Conservation (phyloP, 2,113 vertebrate genomes). For the Daubentonia madagascariensis region DNA sequence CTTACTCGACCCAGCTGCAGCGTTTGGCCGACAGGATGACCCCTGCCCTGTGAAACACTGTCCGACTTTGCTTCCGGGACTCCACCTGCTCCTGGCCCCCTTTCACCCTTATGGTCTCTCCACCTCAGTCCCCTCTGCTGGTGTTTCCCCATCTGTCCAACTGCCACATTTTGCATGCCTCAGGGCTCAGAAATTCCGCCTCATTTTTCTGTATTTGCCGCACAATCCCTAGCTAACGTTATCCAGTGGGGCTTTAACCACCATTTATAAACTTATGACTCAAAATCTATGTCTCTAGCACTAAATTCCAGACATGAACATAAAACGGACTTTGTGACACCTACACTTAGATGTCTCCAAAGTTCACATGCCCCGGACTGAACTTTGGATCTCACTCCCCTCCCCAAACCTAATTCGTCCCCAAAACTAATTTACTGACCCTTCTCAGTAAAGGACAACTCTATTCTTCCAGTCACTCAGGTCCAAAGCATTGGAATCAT, state of each 20-base stretch:
- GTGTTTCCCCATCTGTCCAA: background rate
- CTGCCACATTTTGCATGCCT: too few species aligned
- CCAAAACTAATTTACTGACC: background rate
- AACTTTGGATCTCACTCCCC: background rate
- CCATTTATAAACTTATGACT: background rate
- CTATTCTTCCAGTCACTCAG: background rate
- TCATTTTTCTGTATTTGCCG: background rate
- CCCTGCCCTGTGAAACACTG: background rate
- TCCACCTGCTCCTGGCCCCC: background rate
- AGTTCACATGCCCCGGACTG: background rate
- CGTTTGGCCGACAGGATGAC: accelerated
- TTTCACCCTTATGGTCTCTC: background rate
- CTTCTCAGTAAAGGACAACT: background rate
- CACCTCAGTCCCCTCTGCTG: background rate
- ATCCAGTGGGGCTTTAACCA: background rate
- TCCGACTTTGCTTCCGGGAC: background rate
- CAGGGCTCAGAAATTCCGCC: background rate
- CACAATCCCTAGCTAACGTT: background rate
- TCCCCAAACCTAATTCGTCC: background rate
- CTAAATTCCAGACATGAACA: background rate
- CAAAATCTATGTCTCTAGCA: background rate
- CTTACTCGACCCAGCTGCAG: background rate
- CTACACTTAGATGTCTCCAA: background rate
- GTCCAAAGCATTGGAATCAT: background rate
- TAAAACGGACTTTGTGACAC: background rate